Percentiles rank a stretch among this genome's conserved stretches.
phyloP scores from a whole-genome alignment of 2,113 vertebrate species.

The Telmatochromis sp. region DNA sequence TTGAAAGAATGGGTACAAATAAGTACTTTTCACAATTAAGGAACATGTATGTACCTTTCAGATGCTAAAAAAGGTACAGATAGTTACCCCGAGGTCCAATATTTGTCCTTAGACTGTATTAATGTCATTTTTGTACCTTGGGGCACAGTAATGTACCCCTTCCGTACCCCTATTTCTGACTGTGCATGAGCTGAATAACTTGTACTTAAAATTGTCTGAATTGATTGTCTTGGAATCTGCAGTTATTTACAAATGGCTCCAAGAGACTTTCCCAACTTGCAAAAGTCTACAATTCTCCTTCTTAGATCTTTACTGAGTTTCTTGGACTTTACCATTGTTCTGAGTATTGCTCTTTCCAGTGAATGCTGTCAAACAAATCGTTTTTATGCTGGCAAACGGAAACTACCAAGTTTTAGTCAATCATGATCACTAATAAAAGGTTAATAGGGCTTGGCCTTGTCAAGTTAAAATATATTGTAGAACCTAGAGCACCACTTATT shows the following conservation, averaged over 20 bases:
- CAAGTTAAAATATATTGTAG: background rate
- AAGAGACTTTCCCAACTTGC: background rate
- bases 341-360: background rate
- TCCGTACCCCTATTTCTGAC: too few species aligned
- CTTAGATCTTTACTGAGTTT: background rate
- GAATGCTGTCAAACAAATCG: background rate
- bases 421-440: background rate
- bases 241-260: background rate
- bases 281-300: background rate
- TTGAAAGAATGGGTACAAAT: too few species aligned
- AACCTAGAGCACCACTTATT: background rate
- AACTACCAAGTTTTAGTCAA: background rate
- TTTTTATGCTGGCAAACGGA: background rate
- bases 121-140: too few species aligned
- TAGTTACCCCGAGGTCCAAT: too few species aligned
- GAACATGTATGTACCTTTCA: too few species aligned
- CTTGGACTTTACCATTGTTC: background rate
- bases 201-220: background rate
- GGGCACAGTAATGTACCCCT: too few species aligned
- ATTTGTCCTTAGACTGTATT: too few species aligned
- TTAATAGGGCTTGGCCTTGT: background rate
- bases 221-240: background rate
- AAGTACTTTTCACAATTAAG: too few species aligned
- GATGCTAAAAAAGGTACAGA: too few species aligned
- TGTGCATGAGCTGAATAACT: background rate